Evolutionary conservation across 2,113 vertebrate species (phyloP), one percentile per base, ranked within the genome.

Genomic region (Arvicanthis niloticus): DNA sequence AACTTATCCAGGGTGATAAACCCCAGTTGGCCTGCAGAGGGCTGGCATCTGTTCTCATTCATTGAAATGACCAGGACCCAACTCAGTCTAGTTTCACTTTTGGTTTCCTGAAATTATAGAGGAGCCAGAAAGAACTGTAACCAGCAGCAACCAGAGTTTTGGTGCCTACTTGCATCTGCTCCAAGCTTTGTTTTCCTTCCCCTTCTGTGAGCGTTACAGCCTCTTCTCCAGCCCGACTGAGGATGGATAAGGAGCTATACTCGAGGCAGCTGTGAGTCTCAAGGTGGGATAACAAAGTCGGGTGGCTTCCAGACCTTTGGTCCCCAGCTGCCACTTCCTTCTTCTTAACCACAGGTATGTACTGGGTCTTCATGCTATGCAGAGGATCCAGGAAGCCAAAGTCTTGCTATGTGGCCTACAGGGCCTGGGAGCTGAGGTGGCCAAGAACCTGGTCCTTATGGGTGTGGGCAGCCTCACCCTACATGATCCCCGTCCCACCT

Each of bases 361-460:
- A 60, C 98, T 99, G 97, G 99, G 99, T 22, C 97, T 96, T 15
- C 98, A 98, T 0, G 99, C 99, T 5, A 99, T 99, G 98, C 96
- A 67, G 91, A 98, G 96, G 73, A 99, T 99, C 98, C 96, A 97
- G 86, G 40, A 3, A 21, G 97, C 99, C 10, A 93, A 91, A 17
- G 99, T 99, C 82, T 98, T 99, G 81, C 98, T 99, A 3, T 98
- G 99, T n/a, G 99, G 99, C 0, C 98, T 99, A 97, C 98, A 97
- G 40, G 99, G 99, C 0, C 98, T 99, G 2, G 99, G 99, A 37
- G 99, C 99, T 62, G 99, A 99, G 96, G 99, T 99, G 86, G 99
- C 99, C 96, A 99, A 99, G 93, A 99, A 99, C 89, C 97, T 99
- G 84, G 98, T 99, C 51, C 98, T 99, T 96, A 99, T 99, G 15